Evolutionary conservation across 2,797 vertebrate genomes (phyloP), one percentile per base, ranked within the genome.

Genomic region (Chanos chanos): DNA sequence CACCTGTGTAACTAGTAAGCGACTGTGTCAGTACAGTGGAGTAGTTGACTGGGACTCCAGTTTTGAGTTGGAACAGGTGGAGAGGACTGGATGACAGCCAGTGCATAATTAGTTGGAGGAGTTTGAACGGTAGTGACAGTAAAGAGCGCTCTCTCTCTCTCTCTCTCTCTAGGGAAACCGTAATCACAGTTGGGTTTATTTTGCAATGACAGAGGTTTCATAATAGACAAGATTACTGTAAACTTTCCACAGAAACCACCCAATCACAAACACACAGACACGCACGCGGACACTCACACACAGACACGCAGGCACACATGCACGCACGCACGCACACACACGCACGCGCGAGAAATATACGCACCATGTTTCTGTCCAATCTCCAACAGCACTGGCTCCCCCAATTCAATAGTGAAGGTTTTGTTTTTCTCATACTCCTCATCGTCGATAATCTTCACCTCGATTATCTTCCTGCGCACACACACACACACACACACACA

Each of bases 341-440:
- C 16, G 2, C 10, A 9, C 43, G 37, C 8, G n/a, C n/a, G n/a
- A 47, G 4, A 61, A 77, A 16, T n/a, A 12, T 16, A 28, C 36
- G 16, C 21, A 84, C 82, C 90, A 0, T 92, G 89, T 69, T 87
- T 89, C 73, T 89, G 87, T 58, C 89, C 88, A 2, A 89, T 87
- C 73, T 92, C 89, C 72, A 92, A 61, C 27, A 92, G 82, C 13
- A 90, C 62, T 0, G 92, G 91, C 31, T 90, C 89, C 2, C 87
- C 92, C 70, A 93, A 80, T 75, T 90, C 90, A 27, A 93, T 80
- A 70, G 68, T 85, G 77, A 93, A 93, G 30, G 77, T 79, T 81
- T 93, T 93, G 68, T 93, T 93, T 79, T 93, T 93, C 80, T 93
- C 92, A 2, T 93, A 93, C 77, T 92, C 91, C 51, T 93, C 91